phyloP scores from a whole-genome alignment of 2,888 invertebrate genomes.

The Ceramica pisi region DNA sequence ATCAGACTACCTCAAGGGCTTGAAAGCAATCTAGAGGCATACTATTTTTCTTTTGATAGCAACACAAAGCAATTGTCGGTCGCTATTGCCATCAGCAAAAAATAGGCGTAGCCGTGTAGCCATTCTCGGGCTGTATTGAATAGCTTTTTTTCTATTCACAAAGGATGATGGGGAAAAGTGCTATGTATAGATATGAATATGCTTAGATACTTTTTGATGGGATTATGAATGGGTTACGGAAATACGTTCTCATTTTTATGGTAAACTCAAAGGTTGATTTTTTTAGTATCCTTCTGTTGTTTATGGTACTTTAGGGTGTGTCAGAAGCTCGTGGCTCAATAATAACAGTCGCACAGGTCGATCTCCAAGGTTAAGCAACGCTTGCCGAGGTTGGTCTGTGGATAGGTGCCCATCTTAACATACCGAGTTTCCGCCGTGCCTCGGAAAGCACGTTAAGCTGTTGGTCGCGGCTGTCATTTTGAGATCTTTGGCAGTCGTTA shows the following conservation, averaged over 20 bases:
- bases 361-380: no score
- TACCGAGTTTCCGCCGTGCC: no score
- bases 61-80: slow-evolving; percentile 85
- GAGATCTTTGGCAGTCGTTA: no score
- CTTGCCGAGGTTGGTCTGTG: no score
- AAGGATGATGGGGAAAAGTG: slow-evolving; percentile 62
- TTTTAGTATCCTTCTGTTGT: background rate
- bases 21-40: slow-evolving; percentile 83
- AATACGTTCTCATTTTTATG: background rate
- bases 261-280: background rate
- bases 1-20: slow-evolving; percentile 83
- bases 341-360: no score
- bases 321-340: no score
- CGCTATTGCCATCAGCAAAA: slow-evolving; percentile 80
- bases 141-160: slow-evolving; percentile 72
- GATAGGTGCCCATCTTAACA: no score
- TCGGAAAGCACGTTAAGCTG: no score
- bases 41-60: slow-evolving; percentile 82
- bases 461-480: no score
- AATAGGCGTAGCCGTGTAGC: slow-evolving; percentile 78
- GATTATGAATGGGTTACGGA: slow-evolving; percentile 10
- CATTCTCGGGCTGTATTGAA: slow-evolving; percentile 70
- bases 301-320: no score
- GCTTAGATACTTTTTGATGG: slow-evolving; percentile 27
- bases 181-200: slow-evolving; percentile 48